A percentile compares a stretch with the other conserved stretches of the same genome.
Evolutionary conservation across 2,888 invertebrate species (phyloP).

Genomic region (Magallana nippona): DNA sequence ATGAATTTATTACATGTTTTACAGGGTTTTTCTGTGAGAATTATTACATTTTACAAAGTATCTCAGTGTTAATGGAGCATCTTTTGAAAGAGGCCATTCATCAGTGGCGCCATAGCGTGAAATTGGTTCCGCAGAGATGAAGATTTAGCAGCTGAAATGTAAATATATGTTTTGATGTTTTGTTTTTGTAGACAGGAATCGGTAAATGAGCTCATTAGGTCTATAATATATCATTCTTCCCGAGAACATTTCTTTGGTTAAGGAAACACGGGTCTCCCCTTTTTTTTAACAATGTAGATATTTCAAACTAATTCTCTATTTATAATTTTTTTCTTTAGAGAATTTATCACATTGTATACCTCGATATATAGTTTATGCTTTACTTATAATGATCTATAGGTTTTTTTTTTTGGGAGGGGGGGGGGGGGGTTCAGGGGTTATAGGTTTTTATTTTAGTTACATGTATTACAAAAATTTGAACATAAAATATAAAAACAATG

Average conservation of each 20-base stretch:
- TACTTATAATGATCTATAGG: too few species aligned
- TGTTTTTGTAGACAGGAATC: neutral
- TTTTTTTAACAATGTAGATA: neutral
- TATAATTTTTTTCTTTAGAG: too few species aligned
- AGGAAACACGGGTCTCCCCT: too few species aligned
- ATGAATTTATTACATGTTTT: conserved; percentile 1
- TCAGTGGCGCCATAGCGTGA: conserved; percentile 13
- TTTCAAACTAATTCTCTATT: neutral
- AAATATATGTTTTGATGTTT: conserved; percentile 35
- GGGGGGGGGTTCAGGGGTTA: too few species aligned
- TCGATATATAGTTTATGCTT: too few species aligned
- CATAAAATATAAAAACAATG: too few species aligned
- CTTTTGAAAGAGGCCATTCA: conserved; percentile 26
- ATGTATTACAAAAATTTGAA: too few species aligned
- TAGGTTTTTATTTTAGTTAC: too few species aligned
- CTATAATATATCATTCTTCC: neutral
- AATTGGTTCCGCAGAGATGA: conserved; percentile 24
- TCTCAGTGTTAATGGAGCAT: neutral
- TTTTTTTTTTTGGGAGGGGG: too few species aligned
- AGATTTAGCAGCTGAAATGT: conserved; percentile 11
- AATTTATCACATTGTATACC: too few species aligned
- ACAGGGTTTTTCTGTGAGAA: neutral
- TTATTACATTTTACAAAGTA: neutral
- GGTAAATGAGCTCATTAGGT: conserved; percentile 23
- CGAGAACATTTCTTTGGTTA: neutral